A percentile compares a stretch with the other conserved stretches of the same genome.
Evolutionary conservation across 2,888 invertebrate species (phyloP).

Genomic region (Ypsolopha sequella): DNA sequence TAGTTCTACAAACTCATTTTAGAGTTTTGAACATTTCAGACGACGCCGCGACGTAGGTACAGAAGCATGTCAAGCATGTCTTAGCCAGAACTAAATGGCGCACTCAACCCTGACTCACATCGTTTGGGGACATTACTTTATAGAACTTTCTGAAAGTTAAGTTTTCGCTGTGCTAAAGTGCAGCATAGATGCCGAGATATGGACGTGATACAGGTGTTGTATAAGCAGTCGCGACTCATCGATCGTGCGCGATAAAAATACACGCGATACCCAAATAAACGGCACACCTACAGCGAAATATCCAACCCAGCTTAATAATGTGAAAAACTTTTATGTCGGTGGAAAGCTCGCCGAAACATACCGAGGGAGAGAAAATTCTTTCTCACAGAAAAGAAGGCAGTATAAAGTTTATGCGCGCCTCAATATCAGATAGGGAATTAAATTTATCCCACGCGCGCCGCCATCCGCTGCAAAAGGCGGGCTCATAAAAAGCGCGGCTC

Average conservation of each 20-base stretch:
- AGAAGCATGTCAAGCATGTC: too few species aligned
- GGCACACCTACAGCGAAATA: background rate
- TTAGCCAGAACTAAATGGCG: too few species aligned
- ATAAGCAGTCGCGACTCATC: conserved; percentile 28
- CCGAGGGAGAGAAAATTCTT: background rate
- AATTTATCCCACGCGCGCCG: conserved; percentile 40
- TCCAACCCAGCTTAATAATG: background rate
- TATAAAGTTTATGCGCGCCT: conserved; percentile 12
- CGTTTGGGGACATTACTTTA: too few species aligned
- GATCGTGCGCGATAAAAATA: conserved; percentile 29
- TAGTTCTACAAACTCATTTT: too few species aligned
- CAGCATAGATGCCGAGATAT: background rate
- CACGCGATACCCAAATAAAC: conserved; percentile 24
- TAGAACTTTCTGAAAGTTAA: too few species aligned
- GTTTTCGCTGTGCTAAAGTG: too few species aligned
- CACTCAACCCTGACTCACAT: too few species aligned
- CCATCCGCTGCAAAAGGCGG: conserved; percentile 44
- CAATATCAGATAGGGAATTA: conserved; percentile 53
- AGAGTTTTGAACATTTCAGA: too few species aligned
- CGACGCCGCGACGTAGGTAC: too few species aligned
- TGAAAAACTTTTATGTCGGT: background rate
- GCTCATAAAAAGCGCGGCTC: conserved; percentile 62
- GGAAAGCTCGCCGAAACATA: background rate
- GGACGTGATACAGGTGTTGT: conserved; percentile 35
- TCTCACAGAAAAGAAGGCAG: background rate